A percentile compares a stretch with the other conserved stretches of the same genome.
These are phyloP conservation scores for Patiria pectinifera DNA, from an alignment of 53 echinoderm and acorn worm genomes.

Conservation along the genomic window DNA sequence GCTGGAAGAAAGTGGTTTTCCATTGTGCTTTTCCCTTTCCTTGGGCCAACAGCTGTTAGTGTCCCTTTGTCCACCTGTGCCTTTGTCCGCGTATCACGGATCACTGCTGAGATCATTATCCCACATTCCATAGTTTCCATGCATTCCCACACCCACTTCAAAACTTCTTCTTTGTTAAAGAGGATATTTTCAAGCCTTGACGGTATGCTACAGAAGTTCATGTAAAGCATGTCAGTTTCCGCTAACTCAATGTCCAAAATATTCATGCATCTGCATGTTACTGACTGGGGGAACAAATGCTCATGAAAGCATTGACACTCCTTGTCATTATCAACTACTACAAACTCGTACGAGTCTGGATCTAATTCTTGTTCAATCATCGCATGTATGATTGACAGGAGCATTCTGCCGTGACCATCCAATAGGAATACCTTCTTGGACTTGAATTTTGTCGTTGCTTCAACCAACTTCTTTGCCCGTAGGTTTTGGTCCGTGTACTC, in stretches of 20 bases:
- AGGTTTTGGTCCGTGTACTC: background rate
- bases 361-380: background rate
- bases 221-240: constrained; percentile 3
- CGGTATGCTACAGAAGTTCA: constrained; percentile 30
- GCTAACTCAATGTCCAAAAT: background rate
- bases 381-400: background rate
- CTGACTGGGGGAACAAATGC: background rate
- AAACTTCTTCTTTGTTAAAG: constrained; percentile 1
- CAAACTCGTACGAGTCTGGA: background rate
- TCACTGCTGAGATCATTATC: constrained; percentile 6
- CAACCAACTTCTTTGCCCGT: constrained; percentile 1
- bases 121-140: background rate
- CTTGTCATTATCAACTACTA: background rate
- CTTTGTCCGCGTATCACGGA: background rate
- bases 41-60: background rate
- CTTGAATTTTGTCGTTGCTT: background rate
- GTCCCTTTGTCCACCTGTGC: too few species aligned
- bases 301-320: constrained; percentile 25
- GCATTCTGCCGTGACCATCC: constrained; percentile 20
- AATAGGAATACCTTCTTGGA: background rate
- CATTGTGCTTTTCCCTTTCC: background rate
- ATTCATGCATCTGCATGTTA: background rate
- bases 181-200: background rate
- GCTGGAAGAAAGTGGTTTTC: background rate
- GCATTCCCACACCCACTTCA: constrained; percentile 6